A percentile compares a stretch with the other conserved stretches of the same genome.
phyloP scores from a whole-genome alignment of 2,888 invertebrate species.

The Bedellia somnulentella region DNA sequence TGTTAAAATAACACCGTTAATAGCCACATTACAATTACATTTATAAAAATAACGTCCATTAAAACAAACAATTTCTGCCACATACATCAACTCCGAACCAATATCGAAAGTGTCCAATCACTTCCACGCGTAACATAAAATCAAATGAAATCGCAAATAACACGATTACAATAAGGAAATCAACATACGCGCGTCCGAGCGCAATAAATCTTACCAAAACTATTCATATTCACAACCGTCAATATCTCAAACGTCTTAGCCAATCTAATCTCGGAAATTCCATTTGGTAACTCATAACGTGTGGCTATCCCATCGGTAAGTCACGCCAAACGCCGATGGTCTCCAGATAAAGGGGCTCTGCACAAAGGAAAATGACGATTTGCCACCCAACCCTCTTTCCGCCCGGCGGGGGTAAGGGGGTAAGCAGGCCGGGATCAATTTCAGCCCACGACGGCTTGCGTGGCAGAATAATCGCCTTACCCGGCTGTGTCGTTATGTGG shows the following conservation, averaged over 20 bases:
- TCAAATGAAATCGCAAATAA: too few relatives aligned
- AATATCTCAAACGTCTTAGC: too few relatives aligned
- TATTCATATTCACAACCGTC: too few relatives aligned
- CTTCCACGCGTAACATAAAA: too few relatives aligned
- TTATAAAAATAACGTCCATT: too few relatives aligned
- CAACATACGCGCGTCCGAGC: slow-evolving; percentile 1
- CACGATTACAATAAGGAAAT: slow-evolving; percentile 1
- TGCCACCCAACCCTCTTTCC: slow-evolving; percentile 10
- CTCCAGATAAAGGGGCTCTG: slow-evolving; percentile 22
- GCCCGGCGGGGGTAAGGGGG: too few relatives aligned
- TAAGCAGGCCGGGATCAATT: slow-evolving; percentile 32
- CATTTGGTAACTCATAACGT: slow-evolving; percentile 8
- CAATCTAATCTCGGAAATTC: slow-evolving; percentile 15
- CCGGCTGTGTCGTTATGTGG: slow-evolving; percentile 25
- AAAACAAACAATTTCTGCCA: too few relatives aligned
- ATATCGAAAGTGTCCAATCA: too few relatives aligned
- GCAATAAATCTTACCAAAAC: too few relatives aligned
- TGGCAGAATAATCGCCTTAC: slow-evolving; percentile 34
- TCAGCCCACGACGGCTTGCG: slow-evolving; percentile 27
- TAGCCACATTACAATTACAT: too few relatives aligned
- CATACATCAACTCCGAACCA: too few relatives aligned
- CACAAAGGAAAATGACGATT: slow-evolving; percentile 19
- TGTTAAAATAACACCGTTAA: too few relatives aligned
- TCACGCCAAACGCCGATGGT: slow-evolving; percentile 18
- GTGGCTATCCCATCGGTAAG: slow-evolving; percentile 13